Percentiles rank a stretch among this genome's conserved stretches.
Conservation (phyloP, 1,140 invertebrate genomes). For the Calliphora vicina region DNA sequence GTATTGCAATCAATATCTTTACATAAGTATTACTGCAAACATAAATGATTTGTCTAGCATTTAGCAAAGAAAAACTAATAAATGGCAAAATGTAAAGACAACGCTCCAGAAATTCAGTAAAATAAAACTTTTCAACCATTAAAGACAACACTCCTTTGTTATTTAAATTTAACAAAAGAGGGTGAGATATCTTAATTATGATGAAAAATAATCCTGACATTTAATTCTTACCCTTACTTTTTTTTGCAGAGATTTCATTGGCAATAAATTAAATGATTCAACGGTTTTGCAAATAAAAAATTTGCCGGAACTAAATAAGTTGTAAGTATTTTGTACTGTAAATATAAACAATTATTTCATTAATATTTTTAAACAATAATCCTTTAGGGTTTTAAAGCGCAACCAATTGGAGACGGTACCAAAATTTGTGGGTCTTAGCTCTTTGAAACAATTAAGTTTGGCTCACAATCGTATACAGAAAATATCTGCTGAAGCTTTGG, state of each 20-base stretch:
- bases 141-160: too few relatives aligned
- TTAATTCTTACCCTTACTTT: background rate
- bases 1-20: too few relatives aligned
- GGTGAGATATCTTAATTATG: constrained; percentile 38
- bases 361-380: constrained; percentile 13
- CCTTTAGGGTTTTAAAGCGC: constrained; percentile 52
- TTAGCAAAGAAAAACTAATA: too few relatives aligned
- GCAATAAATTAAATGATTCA: constrained; percentile 67
- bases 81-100: too few relatives aligned
- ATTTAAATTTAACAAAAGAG: background rate
- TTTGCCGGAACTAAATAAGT: constrained; percentile 61
- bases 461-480: constrained; percentile 72
- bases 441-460: constrained; percentile 65
- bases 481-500: constrained; percentile 70
- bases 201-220: background rate
- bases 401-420: constrained; percentile 57
- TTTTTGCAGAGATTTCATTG: constrained; percentile 64
- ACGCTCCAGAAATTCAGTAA: too few relatives aligned
- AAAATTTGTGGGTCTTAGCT: constrained; percentile 47
- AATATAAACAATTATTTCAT: background rate
- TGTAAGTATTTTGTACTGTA: constrained; percentile 47
- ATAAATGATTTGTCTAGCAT: too few relatives aligned
- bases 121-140: too few relatives aligned
- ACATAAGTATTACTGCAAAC: too few relatives aligned
- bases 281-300: constrained; percentile 64